phyloP scores from a whole-genome alignment of 2,797 vertebrate genomes.

The Thalassophryne amazonica region DNA sequence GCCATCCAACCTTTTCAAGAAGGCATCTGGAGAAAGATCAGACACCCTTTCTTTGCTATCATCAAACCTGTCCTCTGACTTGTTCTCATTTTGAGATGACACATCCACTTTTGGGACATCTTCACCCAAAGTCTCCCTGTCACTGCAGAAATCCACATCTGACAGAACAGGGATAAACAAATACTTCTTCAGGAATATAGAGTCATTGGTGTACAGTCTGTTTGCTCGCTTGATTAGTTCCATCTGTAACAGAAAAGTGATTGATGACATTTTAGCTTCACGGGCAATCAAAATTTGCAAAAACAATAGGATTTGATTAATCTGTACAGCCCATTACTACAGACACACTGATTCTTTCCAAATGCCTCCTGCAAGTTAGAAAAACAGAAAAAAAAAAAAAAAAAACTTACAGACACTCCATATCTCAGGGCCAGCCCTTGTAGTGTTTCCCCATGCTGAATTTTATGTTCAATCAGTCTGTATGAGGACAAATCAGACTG shows the following conservation, averaged over 20 bases:
- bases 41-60: slow-evolving; percentile 6
- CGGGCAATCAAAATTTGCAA: no score
- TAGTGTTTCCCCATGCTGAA: slow-evolving; percentile 86
- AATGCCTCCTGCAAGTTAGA: no score
- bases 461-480: slow-evolving; percentile 76
- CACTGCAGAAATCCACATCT: slow-evolving; percentile 52
- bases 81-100: slow-evolving; percentile 23
- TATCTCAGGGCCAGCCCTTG: slow-evolving; percentile 88
- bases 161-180: slow-evolving; percentile 83
- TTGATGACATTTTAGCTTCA: no score
- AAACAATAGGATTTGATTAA: background rate
- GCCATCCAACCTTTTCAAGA: slow-evolving; percentile 84
- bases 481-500: slow-evolving; percentile 77
- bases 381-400: background rate
- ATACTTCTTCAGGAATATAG: slow-evolving; percentile 88
- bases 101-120: slow-evolving; percentile 10
- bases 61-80: background rate
- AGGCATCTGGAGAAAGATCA: slow-evolving; percentile 81
- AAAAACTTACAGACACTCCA: slow-evolving; percentile 88
- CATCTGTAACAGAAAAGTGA: slow-evolving; percentile 75
- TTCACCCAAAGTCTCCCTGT: slow-evolving; percentile 36
- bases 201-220: slow-evolving; percentile 91
- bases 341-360: no score
- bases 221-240: slow-evolving; percentile 92
- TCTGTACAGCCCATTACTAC: no score